phyloP scores from a whole-genome alignment of 2,797 vertebrate species.

The Lithobates pipiens region DNA sequence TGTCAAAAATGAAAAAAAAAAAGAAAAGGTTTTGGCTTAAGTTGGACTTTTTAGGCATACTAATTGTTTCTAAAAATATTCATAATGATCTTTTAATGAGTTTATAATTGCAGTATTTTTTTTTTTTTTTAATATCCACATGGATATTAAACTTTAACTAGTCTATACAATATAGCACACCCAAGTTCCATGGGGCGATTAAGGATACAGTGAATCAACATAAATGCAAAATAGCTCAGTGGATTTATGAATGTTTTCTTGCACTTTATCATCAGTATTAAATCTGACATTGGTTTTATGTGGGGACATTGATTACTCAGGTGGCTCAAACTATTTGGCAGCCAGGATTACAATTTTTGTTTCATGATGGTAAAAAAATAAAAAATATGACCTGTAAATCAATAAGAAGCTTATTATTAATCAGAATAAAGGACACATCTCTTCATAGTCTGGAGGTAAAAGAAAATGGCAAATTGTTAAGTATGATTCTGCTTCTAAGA shows the following conservation, averaged over 20 bases:
- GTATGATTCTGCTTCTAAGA: slow-evolving; percentile 17
- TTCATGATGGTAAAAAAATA: slow-evolving; percentile 22
- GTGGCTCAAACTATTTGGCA: slow-evolving; percentile 53
- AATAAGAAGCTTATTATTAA: slow-evolving; percentile 53
- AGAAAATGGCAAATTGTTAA: slow-evolving; percentile 26
- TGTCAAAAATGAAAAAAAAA: no score
- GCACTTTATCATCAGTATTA: slow-evolving; percentile 58
- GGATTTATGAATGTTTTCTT: slow-evolving; percentile 59
- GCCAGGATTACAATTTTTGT: slow-evolving; percentile 51
- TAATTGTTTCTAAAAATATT: no score
- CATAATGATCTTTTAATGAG: no score
- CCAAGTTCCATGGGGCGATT: slow-evolving; percentile 18
- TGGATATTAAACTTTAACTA: no score
- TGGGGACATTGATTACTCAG: slow-evolving; percentile 58
- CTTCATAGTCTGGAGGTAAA: slow-evolving; percentile 36
- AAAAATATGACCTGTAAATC: slow-evolving; percentile 50
- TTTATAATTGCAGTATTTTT: no score
- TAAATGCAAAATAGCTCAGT: slow-evolving; percentile 38
- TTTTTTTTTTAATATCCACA: no score
- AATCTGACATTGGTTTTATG: slow-evolving; percentile 61
- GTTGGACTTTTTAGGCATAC: no score
- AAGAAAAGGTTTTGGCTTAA: no score
- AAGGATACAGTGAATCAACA: slow-evolving; percentile 45
- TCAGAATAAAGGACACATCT: slow-evolving; percentile 43
- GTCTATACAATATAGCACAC: neutral